Percentiles rank a stretch among this genome's conserved stretches.
Conservation (phyloP, 2,888 invertebrate genomes). For the Hypercompe scribonia region DNA sequence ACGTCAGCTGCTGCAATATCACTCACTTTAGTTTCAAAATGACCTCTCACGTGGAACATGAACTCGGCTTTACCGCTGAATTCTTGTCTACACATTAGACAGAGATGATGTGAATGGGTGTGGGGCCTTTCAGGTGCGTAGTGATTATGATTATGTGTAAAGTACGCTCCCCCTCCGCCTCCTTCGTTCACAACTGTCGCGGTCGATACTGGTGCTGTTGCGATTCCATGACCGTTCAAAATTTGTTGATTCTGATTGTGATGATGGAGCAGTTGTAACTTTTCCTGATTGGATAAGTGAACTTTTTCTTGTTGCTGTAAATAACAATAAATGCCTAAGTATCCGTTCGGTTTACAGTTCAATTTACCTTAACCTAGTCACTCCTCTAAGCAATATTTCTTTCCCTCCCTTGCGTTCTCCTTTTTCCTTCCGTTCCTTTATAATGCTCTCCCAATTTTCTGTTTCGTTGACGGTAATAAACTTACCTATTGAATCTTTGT, state of each 20-base stretch:
- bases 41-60: slow-evolving; percentile 90
- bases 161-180: slow-evolving; percentile 73
- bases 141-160: slow-evolving; percentile 82
- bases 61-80: slow-evolving; percentile 89
- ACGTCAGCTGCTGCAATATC: slow-evolving; percentile 85
- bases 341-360: background rate
- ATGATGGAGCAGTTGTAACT: slow-evolving; percentile 79
- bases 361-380: no score
- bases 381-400: no score
- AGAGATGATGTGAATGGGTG: slow-evolving; percentile 85
- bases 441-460: no score
- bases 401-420: no score
- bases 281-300: slow-evolving; percentile 82
- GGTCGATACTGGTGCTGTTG: slow-evolving; percentile 79
- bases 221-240: slow-evolving; percentile 79
- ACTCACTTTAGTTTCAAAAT: slow-evolving; percentile 87
- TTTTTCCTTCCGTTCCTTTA: no score
- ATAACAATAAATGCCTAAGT: slow-evolving; percentile 3
- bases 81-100: slow-evolving; percentile 89
- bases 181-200: slow-evolving; percentile 80
- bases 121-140: slow-evolving; percentile 81
- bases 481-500: no score
- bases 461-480: no score
- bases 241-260: slow-evolving; percentile 84
- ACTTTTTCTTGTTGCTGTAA: slow-evolving; percentile 83